Base-by-base conservation (phyloP, 2,797 vertebrate species). In the Notoglanidium macrostoma region DNA sequence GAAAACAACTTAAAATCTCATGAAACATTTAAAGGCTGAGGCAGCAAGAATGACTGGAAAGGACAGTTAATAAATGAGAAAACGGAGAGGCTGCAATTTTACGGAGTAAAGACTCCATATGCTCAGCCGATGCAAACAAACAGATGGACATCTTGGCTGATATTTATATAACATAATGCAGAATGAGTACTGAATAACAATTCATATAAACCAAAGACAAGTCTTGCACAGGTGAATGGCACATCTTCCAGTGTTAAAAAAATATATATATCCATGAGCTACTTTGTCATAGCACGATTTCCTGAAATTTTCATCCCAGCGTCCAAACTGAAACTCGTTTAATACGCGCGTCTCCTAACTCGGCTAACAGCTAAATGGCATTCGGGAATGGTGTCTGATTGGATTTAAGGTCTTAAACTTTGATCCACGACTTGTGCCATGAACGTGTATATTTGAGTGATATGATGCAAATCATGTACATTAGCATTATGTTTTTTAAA, bases 1-100 rank as follows among this genome's bases (percentile, higher is more conserved):
- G 94, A 94, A 93, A 91, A 95, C 93, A 95, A 95, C 95, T 95
- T 96, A 95, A 95, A 96, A 95, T 93, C 93, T 95, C 93, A 96
- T 96, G 92, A 96, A 96, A 96, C 92, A 96, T 96, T 96, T 94
- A 96, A 92, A 95, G 92, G 92, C 91, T 91, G 94, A 92, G 92
- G 91, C 93, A 90, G 94, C 94, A 93, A 85, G 94, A 93, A 93
- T 83, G 90, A 85, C 88, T 91, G 88, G 92, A 77, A 84, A 90
- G 91, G 94, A 93, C 86, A 89, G 91, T 92, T 95, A 95, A 95
- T 95, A 94, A 95, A 95, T 91, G 94, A 94, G 90, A 92, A 92
- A 92, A 92, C 65, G 74, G 88, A 87, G 85, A 92, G 91, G 92
- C 92, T 91, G 91, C 90, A 90, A 73, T 93, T 93, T 94, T 92